A percentile compares a stretch with the other conserved stretches of the same genome.
Conservation (phyloP, 2,113 vertebrate genomes). For the Pitta sordida region DNA sequence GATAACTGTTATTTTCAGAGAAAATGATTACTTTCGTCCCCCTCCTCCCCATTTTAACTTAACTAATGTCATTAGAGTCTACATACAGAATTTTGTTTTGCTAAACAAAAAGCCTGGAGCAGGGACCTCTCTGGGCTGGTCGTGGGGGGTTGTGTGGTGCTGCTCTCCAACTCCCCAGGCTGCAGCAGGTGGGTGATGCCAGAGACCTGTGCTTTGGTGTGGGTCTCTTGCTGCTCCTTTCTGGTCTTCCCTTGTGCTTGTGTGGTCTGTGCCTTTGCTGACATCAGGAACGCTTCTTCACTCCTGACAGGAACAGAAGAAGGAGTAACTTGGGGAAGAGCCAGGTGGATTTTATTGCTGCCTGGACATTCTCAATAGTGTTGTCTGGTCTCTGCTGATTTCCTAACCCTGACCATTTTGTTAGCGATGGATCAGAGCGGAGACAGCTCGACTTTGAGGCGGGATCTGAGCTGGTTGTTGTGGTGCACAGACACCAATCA, state of each 20-base stretch:
- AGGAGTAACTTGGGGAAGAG: neutral
- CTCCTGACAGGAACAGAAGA: neutral
- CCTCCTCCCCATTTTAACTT: neutral
- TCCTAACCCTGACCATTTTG: neutral
- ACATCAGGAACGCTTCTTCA: neutral
- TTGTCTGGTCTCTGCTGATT: neutral
- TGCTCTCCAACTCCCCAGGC: neutral
- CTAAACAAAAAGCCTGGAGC: neutral
- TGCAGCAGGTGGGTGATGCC: neutral
- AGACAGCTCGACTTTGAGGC: neutral
- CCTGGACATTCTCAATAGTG: neutral
- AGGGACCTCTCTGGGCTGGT: neutral
- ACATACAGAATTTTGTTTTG: neutral
- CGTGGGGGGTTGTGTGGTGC: neutral
- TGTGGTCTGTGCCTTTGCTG: neutral
- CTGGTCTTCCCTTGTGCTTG: neutral
- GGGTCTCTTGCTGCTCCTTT: neutral
- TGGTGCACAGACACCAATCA: neutral
- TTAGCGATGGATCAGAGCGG: neutral
- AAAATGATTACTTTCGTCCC: neutral
- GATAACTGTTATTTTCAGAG: neutral
- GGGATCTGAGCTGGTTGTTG: neutral
- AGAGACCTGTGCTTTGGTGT: neutral
- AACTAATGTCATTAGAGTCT: neutral
- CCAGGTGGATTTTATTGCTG: neutral